Evolutionary conservation across 2,113 vertebrate genomes (phyloP).

Genomic region (Ifrita kowaldi): DNA sequence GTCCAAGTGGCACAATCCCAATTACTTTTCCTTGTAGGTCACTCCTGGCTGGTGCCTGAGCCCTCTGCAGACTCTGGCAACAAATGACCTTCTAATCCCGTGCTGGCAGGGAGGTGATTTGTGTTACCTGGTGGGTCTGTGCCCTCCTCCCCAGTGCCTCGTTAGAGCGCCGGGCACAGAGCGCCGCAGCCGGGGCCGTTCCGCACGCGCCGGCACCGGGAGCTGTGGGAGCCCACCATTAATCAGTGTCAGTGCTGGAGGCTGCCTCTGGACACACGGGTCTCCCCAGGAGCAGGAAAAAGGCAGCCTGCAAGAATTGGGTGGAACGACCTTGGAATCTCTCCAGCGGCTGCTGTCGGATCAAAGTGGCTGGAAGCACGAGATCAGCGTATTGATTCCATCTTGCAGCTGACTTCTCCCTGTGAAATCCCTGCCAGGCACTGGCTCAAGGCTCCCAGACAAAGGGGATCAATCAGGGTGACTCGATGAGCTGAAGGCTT

Average conservation of each 20-base stretch:
- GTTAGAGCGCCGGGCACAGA: background rate
- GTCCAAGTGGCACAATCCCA: background rate
- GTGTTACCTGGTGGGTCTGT: background rate
- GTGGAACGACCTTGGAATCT: background rate
- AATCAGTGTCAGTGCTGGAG: background rate
- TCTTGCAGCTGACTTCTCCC: background rate
- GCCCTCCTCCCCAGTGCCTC: background rate
- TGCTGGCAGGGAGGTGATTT: background rate
- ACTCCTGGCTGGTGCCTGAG: background rate
- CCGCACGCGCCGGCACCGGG: accelerated
- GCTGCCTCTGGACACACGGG: accelerated
- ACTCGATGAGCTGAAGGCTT: background rate
- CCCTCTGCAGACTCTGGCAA: background rate
- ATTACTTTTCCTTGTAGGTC: background rate
- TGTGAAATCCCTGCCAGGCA: background rate
- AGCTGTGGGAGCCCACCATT: background rate
- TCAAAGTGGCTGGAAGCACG: background rate
- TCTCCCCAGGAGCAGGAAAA: background rate
- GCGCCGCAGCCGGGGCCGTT: background rate
- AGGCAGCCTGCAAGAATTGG: background rate
- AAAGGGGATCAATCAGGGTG: background rate
- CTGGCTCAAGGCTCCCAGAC: background rate
- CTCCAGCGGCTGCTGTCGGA: background rate
- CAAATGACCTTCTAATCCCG: background rate
- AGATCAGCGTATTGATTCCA: background rate